Conservation (phyloP, 1,140 invertebrate genomes). For the Zophobas atratus region DNA sequence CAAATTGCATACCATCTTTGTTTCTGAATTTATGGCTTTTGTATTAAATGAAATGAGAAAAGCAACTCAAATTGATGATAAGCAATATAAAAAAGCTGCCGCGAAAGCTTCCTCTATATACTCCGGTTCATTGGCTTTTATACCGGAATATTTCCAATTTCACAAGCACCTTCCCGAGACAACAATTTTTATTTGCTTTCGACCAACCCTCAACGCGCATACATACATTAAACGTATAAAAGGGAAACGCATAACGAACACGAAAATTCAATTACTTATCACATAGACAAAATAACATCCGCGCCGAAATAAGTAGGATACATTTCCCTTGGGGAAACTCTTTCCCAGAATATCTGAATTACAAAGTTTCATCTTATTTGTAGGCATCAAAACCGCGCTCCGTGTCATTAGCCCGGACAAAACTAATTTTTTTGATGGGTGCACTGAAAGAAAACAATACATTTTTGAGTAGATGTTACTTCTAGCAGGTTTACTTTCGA, state of each 20-base stretch:
- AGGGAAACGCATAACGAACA: background rate
- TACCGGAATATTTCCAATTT: conserved; percentile 41
- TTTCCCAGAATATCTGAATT: background rate
- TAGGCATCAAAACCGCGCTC: no score
- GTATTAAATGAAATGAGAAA: conserved; percentile 43
- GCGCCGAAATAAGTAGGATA: no score
- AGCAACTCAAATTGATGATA: conserved; percentile 43
- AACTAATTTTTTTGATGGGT: no score
- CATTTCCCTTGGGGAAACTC: background rate
- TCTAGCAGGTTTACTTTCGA: background rate
- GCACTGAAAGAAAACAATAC: no score
- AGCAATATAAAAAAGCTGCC: conserved; percentile 42
- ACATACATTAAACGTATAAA: background rate
- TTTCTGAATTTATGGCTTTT: conserved; percentile 44
- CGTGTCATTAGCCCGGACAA: no score
- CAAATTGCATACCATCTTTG: conserved; percentile 44
- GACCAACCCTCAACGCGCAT: conserved; percentile 6
- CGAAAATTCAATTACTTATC: conserved; percentile 9
- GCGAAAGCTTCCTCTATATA: conserved; percentile 36
- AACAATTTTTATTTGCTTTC: conserved; percentile 34
- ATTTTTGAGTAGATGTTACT: no score
- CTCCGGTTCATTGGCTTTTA: conserved; percentile 40
- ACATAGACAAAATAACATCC: background rate
- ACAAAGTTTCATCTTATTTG: background rate
- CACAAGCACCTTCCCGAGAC: conserved; percentile 30